A percentile compares a stretch with the other conserved stretches of the same genome.
Conservation (phyloP, 2,797 vertebrate genomes). For the Syncerus caffer region DNA sequence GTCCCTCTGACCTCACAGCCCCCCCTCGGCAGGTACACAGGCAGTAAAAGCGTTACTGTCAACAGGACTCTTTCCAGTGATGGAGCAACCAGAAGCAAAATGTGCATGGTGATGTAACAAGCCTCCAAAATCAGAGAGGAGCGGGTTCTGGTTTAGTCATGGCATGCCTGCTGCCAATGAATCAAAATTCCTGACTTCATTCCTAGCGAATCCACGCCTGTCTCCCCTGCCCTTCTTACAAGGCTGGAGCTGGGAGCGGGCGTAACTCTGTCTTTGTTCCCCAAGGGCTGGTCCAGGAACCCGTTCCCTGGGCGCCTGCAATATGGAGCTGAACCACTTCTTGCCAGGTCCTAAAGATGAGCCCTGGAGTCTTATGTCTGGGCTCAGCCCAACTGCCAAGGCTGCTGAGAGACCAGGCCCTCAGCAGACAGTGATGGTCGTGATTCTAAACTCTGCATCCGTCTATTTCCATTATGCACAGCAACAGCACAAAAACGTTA, state of each 20-base stretch:
- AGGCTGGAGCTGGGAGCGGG: background rate
- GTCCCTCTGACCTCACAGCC: background rate
- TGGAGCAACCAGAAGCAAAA: background rate
- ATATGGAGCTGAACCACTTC: background rate
- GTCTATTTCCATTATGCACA: fast-evolving
- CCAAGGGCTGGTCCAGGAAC: background rate
- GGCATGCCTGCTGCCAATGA: background rate
- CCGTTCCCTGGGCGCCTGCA: background rate
- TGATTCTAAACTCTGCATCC: fast-evolving
- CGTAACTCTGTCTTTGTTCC: background rate
- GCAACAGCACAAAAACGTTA: background rate
- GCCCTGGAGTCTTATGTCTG: background rate
- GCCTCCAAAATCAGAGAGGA: background rate
- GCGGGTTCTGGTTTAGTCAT: background rate
- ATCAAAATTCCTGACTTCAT: background rate
- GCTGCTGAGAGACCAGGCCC: background rate
- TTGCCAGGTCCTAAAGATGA: no score
- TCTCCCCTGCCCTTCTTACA: background rate
- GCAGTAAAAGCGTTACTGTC: background rate
- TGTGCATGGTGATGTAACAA: background rate
- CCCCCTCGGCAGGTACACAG: background rate
- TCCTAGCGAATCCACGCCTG: fast-evolving
- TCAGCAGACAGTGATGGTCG: background rate
- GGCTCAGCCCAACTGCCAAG: background rate
- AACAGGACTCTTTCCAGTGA: background rate